A percentile compares a stretch with the other conserved stretches of the same genome.
Conservation (phyloP, 2,113 vertebrate genomes). For the Tetraodon nigroviridis region DNA sequence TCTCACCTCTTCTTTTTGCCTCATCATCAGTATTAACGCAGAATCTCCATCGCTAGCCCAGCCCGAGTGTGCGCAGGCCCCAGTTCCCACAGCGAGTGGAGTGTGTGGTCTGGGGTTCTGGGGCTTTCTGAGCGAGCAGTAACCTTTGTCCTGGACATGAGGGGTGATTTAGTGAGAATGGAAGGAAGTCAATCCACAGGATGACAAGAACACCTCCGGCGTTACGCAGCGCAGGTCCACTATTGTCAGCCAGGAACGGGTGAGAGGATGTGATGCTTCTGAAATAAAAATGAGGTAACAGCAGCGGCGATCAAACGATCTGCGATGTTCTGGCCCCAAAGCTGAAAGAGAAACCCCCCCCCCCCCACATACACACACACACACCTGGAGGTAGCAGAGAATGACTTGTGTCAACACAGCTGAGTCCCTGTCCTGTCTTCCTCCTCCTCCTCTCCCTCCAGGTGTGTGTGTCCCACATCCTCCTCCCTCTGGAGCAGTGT, state of each 20-base stretch:
- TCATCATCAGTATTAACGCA: too few species aligned
- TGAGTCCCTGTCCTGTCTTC: conserved; percentile 52
- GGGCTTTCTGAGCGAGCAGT: conserved; percentile 44
- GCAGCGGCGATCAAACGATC: conserved; percentile 45
- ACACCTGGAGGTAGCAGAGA: conserved; percentile 47
- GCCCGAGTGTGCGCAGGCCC: background rate
- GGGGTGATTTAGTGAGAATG: conserved; percentile 66
- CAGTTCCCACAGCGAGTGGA: conserved; percentile 35
- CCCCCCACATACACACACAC: conserved; percentile 9
- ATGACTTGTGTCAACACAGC: conserved; percentile 69
- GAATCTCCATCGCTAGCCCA: too few species aligned
- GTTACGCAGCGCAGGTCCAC: conserved; percentile 34
- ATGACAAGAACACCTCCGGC: conserved; percentile 55
- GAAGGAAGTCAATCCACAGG: conserved; percentile 63
- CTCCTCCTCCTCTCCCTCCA: conserved; percentile 43
- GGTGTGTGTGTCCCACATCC: conserved; percentile 65
- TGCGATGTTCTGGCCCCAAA: conserved; percentile 40
- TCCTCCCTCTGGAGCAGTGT: conserved; percentile 64
- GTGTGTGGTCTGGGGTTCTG: conserved; percentile 57
- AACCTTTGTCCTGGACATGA: conserved; percentile 57
- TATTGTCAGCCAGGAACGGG: conserved; percentile 41
- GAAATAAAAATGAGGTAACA: conserved; percentile 44
- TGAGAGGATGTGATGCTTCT: conserved; percentile 44
- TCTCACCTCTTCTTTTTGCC: background rate
- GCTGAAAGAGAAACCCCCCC: conserved; percentile 56